Conservation (phyloP, 2,113 vertebrate species). For the Cettia cetti region DNA sequence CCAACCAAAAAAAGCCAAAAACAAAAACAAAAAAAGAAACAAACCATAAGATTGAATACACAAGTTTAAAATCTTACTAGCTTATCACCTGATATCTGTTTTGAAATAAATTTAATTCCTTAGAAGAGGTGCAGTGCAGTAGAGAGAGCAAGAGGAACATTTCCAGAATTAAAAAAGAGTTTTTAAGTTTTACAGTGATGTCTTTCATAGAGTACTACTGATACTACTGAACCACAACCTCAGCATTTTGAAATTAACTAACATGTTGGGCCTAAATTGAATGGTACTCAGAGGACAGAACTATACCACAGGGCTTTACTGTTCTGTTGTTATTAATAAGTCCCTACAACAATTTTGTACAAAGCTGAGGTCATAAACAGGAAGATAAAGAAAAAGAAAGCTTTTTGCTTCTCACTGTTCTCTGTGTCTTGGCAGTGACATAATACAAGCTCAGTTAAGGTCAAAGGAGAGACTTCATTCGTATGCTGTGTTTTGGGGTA, state of each 20-base stretch:
- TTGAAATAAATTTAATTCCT: neutral
- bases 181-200: neutral
- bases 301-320: neutral
- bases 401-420: neutral
- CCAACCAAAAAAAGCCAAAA: neutral
- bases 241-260: neutral
- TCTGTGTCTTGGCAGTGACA: neutral
- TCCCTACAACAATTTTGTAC: neutral
- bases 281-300: neutral
- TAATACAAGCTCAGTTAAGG: neutral
- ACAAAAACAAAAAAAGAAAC: neutral
- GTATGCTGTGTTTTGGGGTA: rapidly evolving
- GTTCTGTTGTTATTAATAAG: neutral
- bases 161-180: neutral
- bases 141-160: neutral
- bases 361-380: neutral
- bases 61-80: neutral
- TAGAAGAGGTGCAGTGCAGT: neutral
- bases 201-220: neutral
- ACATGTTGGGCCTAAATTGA: neutral
- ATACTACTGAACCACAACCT: neutral
- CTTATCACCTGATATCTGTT: neutral
- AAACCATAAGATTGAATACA: no score
- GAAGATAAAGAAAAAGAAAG: neutral
- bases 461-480: neutral